These are phyloP conservation scores for Enteromius paludinosus DNA, from an alignment of 2,797 vertebrate genomes.

Conservation along the genomic window DNA sequence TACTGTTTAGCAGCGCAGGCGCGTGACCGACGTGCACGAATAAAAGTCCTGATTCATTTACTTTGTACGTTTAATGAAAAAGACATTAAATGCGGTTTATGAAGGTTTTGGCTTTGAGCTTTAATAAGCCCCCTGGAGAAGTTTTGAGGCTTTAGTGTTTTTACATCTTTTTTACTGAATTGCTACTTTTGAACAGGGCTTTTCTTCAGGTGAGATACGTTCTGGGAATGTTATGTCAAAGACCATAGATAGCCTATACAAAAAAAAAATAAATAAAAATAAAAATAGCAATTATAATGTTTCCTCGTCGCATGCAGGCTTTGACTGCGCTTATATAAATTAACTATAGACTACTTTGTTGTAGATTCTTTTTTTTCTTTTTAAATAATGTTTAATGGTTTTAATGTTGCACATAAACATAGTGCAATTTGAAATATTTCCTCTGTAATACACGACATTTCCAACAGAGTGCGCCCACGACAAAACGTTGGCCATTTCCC, in stretches of 20 bases:
- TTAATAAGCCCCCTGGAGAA: not conserved
- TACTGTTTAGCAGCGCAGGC: not conserved
- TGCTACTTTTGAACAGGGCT: not conserved
- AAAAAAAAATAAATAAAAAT: too few species aligned
- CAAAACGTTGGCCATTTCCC: not conserved
- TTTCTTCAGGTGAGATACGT: not conserved
- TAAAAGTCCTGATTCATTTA: not conserved
- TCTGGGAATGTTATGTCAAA: too few species aligned
- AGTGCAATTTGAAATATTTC: too few species aligned
- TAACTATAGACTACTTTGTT: too few species aligned
- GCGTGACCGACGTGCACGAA: not conserved
- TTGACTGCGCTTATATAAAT: too few species aligned
- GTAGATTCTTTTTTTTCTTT: too few species aligned
- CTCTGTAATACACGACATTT: not conserved
- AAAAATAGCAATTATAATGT: too few species aligned
- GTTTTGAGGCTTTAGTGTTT: not conserved
- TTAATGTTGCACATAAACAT: not conserved
- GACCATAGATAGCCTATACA: too few species aligned
- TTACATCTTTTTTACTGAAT: not conserved
- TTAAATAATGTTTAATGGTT: too few species aligned
- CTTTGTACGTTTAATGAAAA: not conserved
- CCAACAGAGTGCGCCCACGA: not conserved
- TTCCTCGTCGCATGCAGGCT: not conserved
- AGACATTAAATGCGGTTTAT: not conserved
- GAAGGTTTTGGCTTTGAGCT: not conserved